Percentiles rank a stretch among this genome's conserved stretches.
phyloP scores from a whole-genome alignment of 2,888 invertebrate species.

The Muschampia plurimacula region DNA sequence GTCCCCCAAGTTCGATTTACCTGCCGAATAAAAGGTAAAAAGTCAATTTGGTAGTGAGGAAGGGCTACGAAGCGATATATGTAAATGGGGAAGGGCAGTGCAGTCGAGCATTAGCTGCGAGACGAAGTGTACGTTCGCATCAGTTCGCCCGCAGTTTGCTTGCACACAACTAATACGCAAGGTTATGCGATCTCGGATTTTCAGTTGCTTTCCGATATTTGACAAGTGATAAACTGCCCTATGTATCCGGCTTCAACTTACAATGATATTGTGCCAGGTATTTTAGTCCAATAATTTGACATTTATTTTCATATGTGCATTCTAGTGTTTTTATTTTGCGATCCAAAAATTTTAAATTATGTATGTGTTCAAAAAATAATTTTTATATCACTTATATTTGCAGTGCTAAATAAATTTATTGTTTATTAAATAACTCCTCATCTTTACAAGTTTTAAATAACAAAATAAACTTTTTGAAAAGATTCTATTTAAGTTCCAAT shows the following conservation, averaged over 20 bases:
- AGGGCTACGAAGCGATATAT: slow-evolving; percentile 80
- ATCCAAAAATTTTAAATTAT: no score
- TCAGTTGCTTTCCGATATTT: slow-evolving; percentile 47
- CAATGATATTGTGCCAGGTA: slow-evolving; percentile 73
- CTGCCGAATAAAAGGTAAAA: slow-evolving; percentile 84
- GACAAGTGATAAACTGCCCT: slow-evolving; percentile 49
- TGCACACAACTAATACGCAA: slow-evolving; percentile 53
- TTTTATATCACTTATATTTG: no score
- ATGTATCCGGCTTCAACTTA: slow-evolving; percentile 81
- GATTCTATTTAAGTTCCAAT: no score
- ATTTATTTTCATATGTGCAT: not conserved
- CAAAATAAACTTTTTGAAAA: no score
- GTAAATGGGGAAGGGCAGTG: slow-evolving; percentile 83
- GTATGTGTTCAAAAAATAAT: no score
- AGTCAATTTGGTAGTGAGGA: slow-evolving; percentile 82
- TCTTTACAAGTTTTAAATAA: not conserved
- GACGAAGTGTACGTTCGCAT: slow-evolving; percentile 58
- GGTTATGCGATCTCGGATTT: slow-evolving; percentile 47
- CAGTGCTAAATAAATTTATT: not conserved
- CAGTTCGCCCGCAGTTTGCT: slow-evolving; percentile 53
- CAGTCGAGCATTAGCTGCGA: slow-evolving; percentile 66
- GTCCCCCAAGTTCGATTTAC: slow-evolving; percentile 81
- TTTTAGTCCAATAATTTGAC: slow-evolving; percentile 13
- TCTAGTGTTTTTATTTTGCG: not conserved
- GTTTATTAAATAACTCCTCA: not conserved